These are phyloP conservation scores for Clarias fuscus DNA, from an alignment of 2,797 vertebrate genomes.

Conservation along the genomic window DNA sequence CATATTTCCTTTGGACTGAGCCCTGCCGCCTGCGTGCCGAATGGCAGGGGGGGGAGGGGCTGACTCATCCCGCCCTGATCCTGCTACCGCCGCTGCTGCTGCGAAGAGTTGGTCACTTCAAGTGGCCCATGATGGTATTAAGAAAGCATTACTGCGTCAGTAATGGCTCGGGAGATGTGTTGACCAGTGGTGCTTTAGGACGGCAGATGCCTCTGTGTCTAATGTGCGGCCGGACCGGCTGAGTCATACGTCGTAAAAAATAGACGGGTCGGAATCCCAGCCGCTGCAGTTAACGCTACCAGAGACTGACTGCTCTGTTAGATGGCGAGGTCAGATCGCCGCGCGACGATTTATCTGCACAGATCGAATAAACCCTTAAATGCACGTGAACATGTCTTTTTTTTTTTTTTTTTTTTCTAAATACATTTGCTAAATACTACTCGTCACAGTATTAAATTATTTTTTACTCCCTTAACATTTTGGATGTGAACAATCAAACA, in stretches of 20 bases:
- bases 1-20: constrained; percentile 81
- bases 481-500: not conserved
- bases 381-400: not conserved
- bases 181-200: constrained; percentile 38
- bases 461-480: not conserved
- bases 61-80: constrained; percentile 50
- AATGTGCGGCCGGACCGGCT: constrained; percentile 57
- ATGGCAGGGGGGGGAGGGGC: constrained; percentile 66
- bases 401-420: not conserved
- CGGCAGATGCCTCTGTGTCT: constrained; percentile 55
- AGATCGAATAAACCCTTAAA: not conserved
- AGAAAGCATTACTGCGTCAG: constrained; percentile 57
- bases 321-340: not conserved
- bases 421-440: not conserved
- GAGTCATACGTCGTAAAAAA: constrained; percentile 68
- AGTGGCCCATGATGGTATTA: constrained; percentile 64
- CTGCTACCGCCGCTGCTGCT: constrained; percentile 44
- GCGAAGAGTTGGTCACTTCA: constrained; percentile 60
- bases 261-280: constrained; percentile 63
- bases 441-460: not conserved
- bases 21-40: constrained; percentile 74
- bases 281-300: constrained; percentile 56
- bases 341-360: not conserved
- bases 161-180: constrained; percentile 41
- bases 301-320: constrained; percentile 41